Percentiles rank a stretch among this genome's conserved stretches.
Evolutionary conservation across 35 echinoderm and acorn worm genomes (phyloP).

Genomic region (Heliocidaris tuberculata): DNA sequence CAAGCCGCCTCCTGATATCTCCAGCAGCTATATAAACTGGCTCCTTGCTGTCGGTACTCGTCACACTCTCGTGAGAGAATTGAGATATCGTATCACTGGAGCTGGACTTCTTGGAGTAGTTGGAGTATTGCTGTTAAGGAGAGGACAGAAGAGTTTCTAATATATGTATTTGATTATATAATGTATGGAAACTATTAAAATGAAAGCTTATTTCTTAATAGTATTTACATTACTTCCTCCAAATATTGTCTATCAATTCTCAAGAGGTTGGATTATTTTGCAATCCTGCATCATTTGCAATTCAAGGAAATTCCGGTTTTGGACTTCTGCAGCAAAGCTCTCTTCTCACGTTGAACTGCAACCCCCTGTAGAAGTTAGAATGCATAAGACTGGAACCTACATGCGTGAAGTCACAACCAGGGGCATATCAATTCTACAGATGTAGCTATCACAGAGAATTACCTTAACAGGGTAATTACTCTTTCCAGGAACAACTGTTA

Average conservation of each 20-base stretch:
- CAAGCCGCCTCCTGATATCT: slow-evolving; percentile 82
- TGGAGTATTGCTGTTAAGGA: slow-evolving; percentile 79
- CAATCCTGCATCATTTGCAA: too few relatives aligned
- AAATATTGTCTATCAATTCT: neutral
- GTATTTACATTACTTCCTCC: neutral
- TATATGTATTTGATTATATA: neutral
- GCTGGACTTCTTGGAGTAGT: slow-evolving; percentile 73
- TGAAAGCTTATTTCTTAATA: neutral
- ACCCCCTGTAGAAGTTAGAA: too few relatives aligned
- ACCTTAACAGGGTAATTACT: too few relatives aligned
- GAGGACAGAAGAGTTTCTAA: slow-evolving; percentile 26
- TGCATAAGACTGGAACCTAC: too few relatives aligned
- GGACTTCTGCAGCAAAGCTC: too few relatives aligned
- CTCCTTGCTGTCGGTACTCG: slow-evolving; percentile 93
- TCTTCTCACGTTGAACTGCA: too few relatives aligned
- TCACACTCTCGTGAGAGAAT: slow-evolving; percentile 93
- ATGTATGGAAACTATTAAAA: neutral
- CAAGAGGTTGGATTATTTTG: too few relatives aligned
- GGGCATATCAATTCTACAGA: too few relatives aligned
- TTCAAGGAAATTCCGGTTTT: too few relatives aligned
- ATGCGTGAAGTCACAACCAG: too few relatives aligned
- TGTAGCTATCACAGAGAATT: too few relatives aligned
- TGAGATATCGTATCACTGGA: slow-evolving; percentile 97
- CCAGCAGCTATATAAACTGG: slow-evolving; percentile 94
- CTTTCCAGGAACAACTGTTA: neutral